Percentiles rank a stretch among this genome's conserved stretches.
Conservation (phyloP, 2,888 invertebrate genomes). For the Shargacucullia verbasci region DNA sequence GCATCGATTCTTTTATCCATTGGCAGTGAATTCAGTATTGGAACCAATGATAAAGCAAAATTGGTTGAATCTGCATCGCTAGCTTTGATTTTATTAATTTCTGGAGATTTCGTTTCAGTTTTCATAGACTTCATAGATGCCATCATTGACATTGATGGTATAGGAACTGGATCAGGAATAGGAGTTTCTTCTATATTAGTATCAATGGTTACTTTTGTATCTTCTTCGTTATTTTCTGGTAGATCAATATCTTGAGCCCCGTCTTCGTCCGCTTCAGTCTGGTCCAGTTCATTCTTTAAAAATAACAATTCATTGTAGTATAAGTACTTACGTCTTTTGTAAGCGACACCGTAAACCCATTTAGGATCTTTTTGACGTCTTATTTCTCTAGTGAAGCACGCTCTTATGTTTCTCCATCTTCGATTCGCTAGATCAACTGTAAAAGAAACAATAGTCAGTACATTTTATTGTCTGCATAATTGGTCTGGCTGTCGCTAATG, state of each 20-base stretch:
- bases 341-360: slow-evolving; percentile 23
- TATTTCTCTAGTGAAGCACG: slow-evolving; percentile 26
- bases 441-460: background rate
- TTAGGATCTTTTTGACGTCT: slow-evolving; percentile 37
- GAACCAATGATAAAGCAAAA: slow-evolving; percentile 32
- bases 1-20: slow-evolving; percentile 22
- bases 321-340: slow-evolving; percentile 31
- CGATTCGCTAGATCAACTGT: slow-evolving; percentile 7
- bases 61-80: slow-evolving; percentile 29
- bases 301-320: slow-evolving; percentile 20
- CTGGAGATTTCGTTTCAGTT: background rate
- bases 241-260: slow-evolving; percentile 12
- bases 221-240: slow-evolving; percentile 1
- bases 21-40: slow-evolving; percentile 30
- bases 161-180: background rate
- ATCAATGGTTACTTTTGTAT: slow-evolving; percentile 10
- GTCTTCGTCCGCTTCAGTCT: background rate
- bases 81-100: background rate
- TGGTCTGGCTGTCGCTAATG: too few relatives aligned
- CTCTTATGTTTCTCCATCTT: slow-evolving; percentile 33
- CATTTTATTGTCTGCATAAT: too few relatives aligned
- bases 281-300: slow-evolving; percentile 9
- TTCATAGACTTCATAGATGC: too few relatives aligned
- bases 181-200: slow-evolving; percentile 15
- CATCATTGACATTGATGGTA: background rate